Evolutionary conservation across 2,888 invertebrate species (phyloP).

Genomic region (Kuschelorhynchus macadamiae): DNA sequence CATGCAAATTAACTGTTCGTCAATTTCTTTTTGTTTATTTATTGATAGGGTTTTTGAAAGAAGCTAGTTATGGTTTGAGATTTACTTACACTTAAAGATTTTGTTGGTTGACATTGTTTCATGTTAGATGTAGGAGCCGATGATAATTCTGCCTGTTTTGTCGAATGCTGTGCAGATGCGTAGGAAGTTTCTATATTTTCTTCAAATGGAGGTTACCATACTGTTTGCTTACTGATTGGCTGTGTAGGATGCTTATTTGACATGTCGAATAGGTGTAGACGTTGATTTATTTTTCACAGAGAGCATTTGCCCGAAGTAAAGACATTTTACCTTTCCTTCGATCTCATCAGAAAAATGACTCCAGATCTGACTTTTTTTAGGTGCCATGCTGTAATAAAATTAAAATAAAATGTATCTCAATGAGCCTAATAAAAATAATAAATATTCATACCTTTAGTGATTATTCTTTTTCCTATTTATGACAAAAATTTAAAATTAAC

Average conservation of each 20-base stretch:
- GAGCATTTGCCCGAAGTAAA: too few species aligned
- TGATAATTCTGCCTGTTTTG: too few species aligned
- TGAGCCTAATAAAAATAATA: too few species aligned
- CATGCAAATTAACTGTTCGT: conserved; percentile 55
- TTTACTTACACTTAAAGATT: conserved; percentile 4
- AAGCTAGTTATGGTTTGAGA: conserved; percentile 29
- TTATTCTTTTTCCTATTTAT: too few species aligned
- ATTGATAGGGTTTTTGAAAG: conserved; percentile 36
- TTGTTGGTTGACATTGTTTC: conserved; percentile 9
- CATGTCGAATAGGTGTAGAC: conserved; percentile 40
- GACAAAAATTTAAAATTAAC: too few species aligned
- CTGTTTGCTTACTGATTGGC: conserved; percentile 33
- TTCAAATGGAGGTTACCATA: conserved; percentile 16
- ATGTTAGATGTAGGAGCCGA: not conserved
- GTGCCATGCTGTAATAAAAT: too few species aligned
- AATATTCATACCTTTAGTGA: too few species aligned
- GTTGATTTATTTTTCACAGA: conserved; percentile 27
- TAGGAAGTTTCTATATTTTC: conserved; percentile 10
- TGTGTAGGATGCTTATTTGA: conserved; percentile 44
- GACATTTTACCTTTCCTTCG: too few species aligned
- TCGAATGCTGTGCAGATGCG: too few species aligned
- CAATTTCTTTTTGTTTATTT: conserved; percentile 46
- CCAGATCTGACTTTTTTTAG: too few species aligned
- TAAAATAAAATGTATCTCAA: too few species aligned
- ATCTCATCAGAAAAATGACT: too few species aligned